A percentile compares a stretch with the other conserved stretches of the same genome.
Conservation (phyloP, 2,888 invertebrate species). For the Tetramorium bicarinatum region DNA sequence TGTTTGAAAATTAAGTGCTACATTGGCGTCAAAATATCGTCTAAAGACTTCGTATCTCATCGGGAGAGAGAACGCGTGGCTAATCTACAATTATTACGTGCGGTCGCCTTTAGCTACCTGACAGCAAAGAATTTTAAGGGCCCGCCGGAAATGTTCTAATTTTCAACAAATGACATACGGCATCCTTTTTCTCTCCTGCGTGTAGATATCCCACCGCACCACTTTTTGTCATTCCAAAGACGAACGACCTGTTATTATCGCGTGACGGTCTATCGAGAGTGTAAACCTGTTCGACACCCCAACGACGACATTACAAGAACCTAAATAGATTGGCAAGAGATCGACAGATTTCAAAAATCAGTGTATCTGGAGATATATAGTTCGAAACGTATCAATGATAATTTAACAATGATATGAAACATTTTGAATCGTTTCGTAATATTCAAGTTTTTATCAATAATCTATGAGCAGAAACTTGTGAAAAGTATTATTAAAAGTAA, state of each 20-base stretch:
- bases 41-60: constrained; percentile 6
- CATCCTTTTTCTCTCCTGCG: not conserved
- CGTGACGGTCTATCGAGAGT: constrained; percentile 75
- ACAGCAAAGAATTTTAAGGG: constrained; percentile 18
- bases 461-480: not conserved
- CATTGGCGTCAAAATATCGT: not conserved
- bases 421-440: not conserved
- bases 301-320: not conserved
- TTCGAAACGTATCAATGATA: not conserved
- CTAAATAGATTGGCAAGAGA: not conserved
- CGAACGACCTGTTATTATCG: constrained; percentile 78
- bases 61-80: constrained; percentile 54
- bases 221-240: constrained; percentile 71
- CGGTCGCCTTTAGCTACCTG: not conserved
- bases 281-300: constrained; percentile 71
- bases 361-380: not conserved
- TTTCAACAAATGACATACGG: constrained; percentile 73
- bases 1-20: not conserved
- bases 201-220: constrained; percentile 15
- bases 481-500: not conserved
- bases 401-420: not conserved
- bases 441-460: not conserved
- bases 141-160: constrained; percentile 75
- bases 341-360: not conserved
- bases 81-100: constrained; percentile 68